Evolutionary conservation across 2,113 vertebrate species (phyloP), one percentile per base, ranked within the genome.

Genomic region (Melanerpes formicivorus): DNA sequence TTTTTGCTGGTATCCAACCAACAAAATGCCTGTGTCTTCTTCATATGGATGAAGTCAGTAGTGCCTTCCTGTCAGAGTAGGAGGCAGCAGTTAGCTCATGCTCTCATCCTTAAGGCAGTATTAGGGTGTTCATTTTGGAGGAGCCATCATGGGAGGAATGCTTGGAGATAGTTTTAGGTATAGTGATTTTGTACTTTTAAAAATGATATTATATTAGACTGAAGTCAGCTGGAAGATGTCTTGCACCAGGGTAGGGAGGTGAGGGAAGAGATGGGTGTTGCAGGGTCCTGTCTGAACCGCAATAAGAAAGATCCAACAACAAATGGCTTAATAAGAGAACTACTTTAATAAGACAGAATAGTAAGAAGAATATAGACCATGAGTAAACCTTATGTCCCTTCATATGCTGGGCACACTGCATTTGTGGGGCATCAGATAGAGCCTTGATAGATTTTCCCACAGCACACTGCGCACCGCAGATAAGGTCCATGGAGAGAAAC

Each of bases 321-420:
- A 73, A 85, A 30, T 5, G 5, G 18, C n/a, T 77, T 60, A 30
- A 21, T 48, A 66, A 86, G 4, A 50, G 3, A 55, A 44, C 15
- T 34, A 7, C 27, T 90, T 74, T 80, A 55, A 26, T 70, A 64
- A 46, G 25, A 69, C 2, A 64, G 22, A 75, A 64, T 50, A 50
- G 19, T 6, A 73, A 64, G 0, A 58, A n/a, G 3, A 76, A 14
- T 62, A 22, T 54, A 48, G 44, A 25, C 25, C 26, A 11, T 2
- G 9, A 50, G 44, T 66, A 56, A 70, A 77, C 52, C 8, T 77
- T 26, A 13, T 1, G 1, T 76, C 29, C 48, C 3, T 64, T 85
- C 48, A 80, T 19, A 15, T 72, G 30, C 27, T 64, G 32, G 27
- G 34, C 17, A 44, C 2, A 2, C 10, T 30, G 4, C 0, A 0